Base-by-base conservation (phyloP, 2,888 invertebrate genomes). In the Dryobotodes eremita region DNA sequence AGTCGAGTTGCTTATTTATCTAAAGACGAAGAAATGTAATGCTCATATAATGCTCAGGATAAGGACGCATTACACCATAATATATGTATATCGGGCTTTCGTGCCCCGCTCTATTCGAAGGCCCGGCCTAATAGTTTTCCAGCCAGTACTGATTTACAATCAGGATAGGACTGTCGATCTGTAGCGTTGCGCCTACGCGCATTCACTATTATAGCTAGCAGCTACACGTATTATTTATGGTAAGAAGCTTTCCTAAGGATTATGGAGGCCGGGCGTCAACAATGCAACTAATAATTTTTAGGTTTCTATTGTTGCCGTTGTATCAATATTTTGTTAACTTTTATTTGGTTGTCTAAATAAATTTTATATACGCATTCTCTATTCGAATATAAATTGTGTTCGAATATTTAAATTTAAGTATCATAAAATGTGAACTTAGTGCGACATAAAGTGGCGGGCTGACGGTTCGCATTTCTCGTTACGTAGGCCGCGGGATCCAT, bases 211-310 rank as follows among this genome's bases (percentile, higher is more conserved):
- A 96, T 94, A 94, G 94, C 95, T 94, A 94, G 94, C 94, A 92
- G 94, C 94, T 94, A 96, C 96, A 95, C 94, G 95, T 92, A 96
- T 97, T 96, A 97, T 97, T 96, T 97, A 97, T 97, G 95, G 95
- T 97, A 96, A 97, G 96, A 93, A 96, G 96, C 96, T 96, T 96
- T 95, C 92, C 90, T 92, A 92, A 93, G 96, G 96, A 96, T 96
- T 96, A 96, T 94, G 94, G 93, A 94, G 95, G 94, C 95, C 92
- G 92, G 92, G 94, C 95, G 95, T 95, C 96, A 96, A 96, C 96
- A 96, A 96, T 95, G 93, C 92, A 90, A 87, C 88, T 89, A 90
- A 92, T 93, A 93, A 91, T 92, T 92, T 93, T 92, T 90, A 89
- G 89, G 88, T 89, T 90, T 87, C 87, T 80, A 90, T 92, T 90